These are phyloP conservation scores for Microcebus tavaratra DNA, from an alignment of 2,113 vertebrate genomes.

Conservation along the genomic window DNA sequence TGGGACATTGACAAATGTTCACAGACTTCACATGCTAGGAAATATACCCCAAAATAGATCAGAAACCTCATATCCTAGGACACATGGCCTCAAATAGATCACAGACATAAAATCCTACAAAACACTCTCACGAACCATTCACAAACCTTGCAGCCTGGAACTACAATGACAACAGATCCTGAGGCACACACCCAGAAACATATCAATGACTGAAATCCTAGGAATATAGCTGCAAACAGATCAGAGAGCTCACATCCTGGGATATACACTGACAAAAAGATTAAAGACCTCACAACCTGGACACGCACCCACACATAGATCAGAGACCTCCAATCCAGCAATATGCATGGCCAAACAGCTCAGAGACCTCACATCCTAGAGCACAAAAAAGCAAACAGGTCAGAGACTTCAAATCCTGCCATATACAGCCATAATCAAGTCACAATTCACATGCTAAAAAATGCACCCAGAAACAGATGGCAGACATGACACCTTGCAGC, in stretches of 20 bases:
- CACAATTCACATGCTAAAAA: background rate
- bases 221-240: background rate
- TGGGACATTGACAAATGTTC: background rate
- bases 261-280: background rate
- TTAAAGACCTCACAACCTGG: background rate
- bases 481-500: background rate
- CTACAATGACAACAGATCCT: background rate
- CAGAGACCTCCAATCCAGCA: background rate
- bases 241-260: background rate
- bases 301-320: background rate
- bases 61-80: conserved; percentile 26
- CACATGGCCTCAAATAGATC: background rate
- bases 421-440: background rate
- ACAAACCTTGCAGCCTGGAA: background rate
- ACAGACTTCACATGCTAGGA: background rate
- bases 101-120: conserved; percentile 32
- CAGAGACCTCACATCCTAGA: background rate
- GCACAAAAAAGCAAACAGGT: background rate
- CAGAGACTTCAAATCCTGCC: conserved; percentile 22
- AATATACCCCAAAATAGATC: background rate
- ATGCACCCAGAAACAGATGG: background rate
- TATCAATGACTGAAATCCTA: background rate
- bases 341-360: background rate
- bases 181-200: background rate
- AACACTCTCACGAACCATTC: background rate